Percentiles rank a stretch among this genome's conserved stretches.
Evolutionary conservation across 1,140 invertebrate species (phyloP).

Genomic region (Drosophila gunungcola): DNA sequence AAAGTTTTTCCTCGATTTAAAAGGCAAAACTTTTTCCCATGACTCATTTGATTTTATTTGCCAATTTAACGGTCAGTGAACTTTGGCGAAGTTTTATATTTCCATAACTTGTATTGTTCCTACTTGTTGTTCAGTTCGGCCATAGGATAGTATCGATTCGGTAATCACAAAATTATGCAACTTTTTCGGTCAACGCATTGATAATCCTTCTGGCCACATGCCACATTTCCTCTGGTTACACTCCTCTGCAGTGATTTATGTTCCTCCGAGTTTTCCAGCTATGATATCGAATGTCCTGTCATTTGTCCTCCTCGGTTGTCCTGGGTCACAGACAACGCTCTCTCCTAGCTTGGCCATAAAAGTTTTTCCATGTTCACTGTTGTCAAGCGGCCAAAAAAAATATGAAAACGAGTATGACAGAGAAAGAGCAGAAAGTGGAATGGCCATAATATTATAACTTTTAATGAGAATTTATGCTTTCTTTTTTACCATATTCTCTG

Average conservation of each 20-base stretch:
- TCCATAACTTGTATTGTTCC: slow-evolving; percentile 14
- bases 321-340: slow-evolving; percentile 23
- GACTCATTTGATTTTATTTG: slow-evolving; percentile 74
- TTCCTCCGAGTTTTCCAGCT: slow-evolving; percentile 6
- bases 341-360: slow-evolving; percentile 42
- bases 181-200: slow-evolving; percentile 20
- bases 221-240: slow-evolving; percentile 1
- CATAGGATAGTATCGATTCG: slow-evolving; percentile 38
- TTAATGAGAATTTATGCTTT: slow-evolving; percentile 77
- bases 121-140: slow-evolving; percentile 27
- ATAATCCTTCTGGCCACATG: slow-evolving; percentile 11
- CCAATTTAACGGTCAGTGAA: slow-evolving; percentile 71
- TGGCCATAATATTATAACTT: slow-evolving; percentile 48
- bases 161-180: slow-evolving; percentile 63
- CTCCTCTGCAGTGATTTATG: slow-evolving; percentile 58
- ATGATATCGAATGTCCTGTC: slow-evolving; percentile 55
- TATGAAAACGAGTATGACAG: slow-evolving; percentile 9
- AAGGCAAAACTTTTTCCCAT: slow-evolving; percentile 45
- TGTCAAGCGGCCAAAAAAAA: slow-evolving; percentile 60
- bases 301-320: slow-evolving; percentile 64
- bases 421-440: slow-evolving; percentile 8
- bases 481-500: slow-evolving; percentile 42
- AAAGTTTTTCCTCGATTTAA: not conserved
- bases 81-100: slow-evolving; percentile 31
- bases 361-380: slow-evolving; percentile 59